A percentile compares a stretch with the other conserved stretches of the same genome.
phyloP scores from a whole-genome alignment of 2,113 vertebrate genomes.

The Synodontis membranacea region DNA sequence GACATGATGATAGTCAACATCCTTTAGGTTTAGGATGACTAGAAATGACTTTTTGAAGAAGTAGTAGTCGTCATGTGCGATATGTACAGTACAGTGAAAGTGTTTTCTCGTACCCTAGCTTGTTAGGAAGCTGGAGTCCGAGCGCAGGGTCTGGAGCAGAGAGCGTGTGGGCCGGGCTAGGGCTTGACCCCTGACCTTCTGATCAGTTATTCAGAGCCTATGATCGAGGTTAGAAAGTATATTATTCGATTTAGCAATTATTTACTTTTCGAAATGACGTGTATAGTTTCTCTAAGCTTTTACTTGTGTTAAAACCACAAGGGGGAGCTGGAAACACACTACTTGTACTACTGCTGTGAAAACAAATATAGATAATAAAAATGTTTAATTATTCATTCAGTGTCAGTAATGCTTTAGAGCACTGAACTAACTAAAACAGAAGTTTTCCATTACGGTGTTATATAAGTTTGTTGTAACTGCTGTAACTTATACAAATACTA shows the following conservation, averaged over 20 bases:
- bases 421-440: neutral
- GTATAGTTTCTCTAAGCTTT: neutral
- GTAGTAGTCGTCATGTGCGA: too few species aligned
- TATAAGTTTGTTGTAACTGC: neutral
- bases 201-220: neutral
- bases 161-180: neutral
- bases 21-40: neutral
- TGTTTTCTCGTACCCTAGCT: neutral
- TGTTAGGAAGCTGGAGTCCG: neutral
- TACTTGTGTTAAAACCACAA: conserved; percentile 26
- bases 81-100: neutral
- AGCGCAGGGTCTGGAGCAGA: neutral
- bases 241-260: neutral
- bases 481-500: neutral
- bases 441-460: neutral
- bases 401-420: neutral
- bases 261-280: neutral
- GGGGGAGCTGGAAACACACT: conserved; percentile 23
- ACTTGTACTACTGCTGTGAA: neutral
- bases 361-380: neutral
- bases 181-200: too few species aligned
- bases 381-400: neutral
- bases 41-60: neutral
- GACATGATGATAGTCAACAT: conserved; percentile 1
- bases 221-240: neutral